Evolutionary conservation across 37 sponge, comb jelly and placozoan genomes (phyloP).

Genomic region (Oopsacas minuta): DNA sequence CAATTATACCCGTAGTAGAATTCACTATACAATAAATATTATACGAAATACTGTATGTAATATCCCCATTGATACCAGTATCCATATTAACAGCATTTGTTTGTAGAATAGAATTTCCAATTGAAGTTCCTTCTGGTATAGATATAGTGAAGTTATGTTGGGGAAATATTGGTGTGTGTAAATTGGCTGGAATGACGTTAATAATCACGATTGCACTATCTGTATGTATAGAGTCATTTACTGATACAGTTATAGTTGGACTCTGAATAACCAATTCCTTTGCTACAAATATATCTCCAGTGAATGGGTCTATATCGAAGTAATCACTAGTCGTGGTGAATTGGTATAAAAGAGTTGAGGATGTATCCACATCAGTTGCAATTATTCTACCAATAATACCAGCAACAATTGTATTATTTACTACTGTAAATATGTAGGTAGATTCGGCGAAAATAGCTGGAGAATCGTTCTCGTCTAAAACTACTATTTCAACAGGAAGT

Average conservation of each 20-base stretch:
- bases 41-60: neutral
- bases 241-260: neutral
- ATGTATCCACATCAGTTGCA: neutral
- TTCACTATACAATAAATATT: neutral
- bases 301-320: neutral
- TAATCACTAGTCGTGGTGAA: neutral
- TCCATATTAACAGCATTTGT: neutral
- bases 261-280: neutral
- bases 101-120: neutral
- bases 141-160: neutral
- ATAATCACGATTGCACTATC: neutral
- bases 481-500: neutral
- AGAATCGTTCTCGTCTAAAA: neutral
- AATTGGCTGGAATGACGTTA: neutral
- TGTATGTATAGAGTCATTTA: neutral
- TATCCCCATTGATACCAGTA: neutral
- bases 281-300: neutral
- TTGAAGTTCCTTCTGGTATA: neutral
- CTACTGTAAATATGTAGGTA: neutral
- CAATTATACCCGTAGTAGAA: neutral
- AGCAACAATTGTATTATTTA: neutral
- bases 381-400: neutral
- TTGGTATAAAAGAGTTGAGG: neutral
- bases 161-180: neutral
- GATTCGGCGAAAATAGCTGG: neutral